A percentile compares a stretch with the other conserved stretches of the same genome.
phyloP scores from a whole-genome alignment of 92 coral and sea anemone species.

The Phenganax marumi region DNA sequence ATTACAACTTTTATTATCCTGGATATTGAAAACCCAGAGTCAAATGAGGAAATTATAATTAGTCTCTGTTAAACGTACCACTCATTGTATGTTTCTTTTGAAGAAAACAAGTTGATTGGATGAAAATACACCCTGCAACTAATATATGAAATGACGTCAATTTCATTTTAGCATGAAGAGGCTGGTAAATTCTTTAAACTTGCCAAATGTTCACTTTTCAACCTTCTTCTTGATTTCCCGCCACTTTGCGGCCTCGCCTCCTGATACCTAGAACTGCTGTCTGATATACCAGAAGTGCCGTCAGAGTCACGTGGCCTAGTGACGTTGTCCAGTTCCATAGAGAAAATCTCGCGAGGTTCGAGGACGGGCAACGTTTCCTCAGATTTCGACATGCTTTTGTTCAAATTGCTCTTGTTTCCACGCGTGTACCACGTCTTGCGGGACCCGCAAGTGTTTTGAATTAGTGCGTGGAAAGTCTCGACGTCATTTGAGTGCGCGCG shows the following conservation, averaged over 20 bases:
- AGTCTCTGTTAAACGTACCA: neutral
- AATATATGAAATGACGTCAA: too few relatives aligned
- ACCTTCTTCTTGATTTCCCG: conserved; percentile 33
- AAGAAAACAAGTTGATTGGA: neutral
- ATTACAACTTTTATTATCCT: too few relatives aligned
- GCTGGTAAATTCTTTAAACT: conserved; percentile 83
- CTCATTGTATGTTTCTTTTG: neutral
- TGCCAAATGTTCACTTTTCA: conserved; percentile 71
- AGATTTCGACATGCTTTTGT: conserved; percentile 19
- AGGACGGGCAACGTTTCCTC: conserved; percentile 6
- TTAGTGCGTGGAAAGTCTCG: conserved; percentile 43
- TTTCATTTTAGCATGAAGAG: conserved; percentile 72
- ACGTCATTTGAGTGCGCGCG: conserved; percentile 17
- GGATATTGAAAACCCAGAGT: too few relatives aligned
- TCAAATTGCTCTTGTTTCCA: conserved; percentile 7
- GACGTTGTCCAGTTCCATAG: conserved; percentile 24
- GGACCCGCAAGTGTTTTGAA: conserved; percentile 38
- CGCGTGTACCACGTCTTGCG: conserved; percentile 30
- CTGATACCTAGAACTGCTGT: conserved; percentile 5
- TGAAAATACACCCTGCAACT: too few relatives aligned
- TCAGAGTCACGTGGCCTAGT: conserved; percentile 13
- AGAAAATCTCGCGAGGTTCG: conserved; percentile 37
- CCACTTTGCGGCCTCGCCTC: conserved; percentile 3
- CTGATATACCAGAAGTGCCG: neutral
- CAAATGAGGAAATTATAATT: neutral